Evolutionary conservation across 2,797 vertebrate species (phyloP).

Genomic region (Rhodeus uyekii): DNA sequence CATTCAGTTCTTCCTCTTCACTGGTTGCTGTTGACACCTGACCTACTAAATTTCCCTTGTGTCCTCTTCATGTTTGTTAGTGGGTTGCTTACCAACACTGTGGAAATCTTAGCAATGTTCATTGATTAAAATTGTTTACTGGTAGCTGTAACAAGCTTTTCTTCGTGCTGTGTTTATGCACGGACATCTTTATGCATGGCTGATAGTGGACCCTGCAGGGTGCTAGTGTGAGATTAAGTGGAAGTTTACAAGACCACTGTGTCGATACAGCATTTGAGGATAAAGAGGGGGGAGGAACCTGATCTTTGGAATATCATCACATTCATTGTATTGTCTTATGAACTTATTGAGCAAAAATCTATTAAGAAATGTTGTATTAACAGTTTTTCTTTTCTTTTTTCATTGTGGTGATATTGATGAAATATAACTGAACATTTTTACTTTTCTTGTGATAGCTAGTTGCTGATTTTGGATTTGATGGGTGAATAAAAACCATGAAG

Average conservation of each 20-base stretch:
- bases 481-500: not conserved
- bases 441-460: not conserved
- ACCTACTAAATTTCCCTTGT: slow-evolving; percentile 27
- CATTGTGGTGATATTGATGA: too few relatives aligned
- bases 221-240: slow-evolving; percentile 38
- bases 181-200: slow-evolving; percentile 15
- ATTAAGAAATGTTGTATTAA: not conserved
- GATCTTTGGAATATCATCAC: not conserved
- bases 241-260: slow-evolving; percentile 37
- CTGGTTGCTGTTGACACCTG: slow-evolving; percentile 46
- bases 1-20: slow-evolving; percentile 13
- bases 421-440: not conserved
- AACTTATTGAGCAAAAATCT: not conserved
- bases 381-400: not conserved
- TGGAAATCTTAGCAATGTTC: slow-evolving; percentile 35
- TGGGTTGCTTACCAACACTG: slow-evolving; percentile 42
- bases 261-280: slow-evolving; percentile 9
- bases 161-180: slow-evolving; percentile 34
- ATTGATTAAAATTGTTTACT: slow-evolving; percentile 45
- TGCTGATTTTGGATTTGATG: slow-evolving; percentile 18
- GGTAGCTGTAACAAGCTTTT: slow-evolving; percentile 41
- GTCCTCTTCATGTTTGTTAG: slow-evolving; percentile 40
- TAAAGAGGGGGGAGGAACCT: not conserved
- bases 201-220: slow-evolving; percentile 41
- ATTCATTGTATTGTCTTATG: not conserved